Evolutionary conservation across 2,113 vertebrate species (phyloP), one percentile per base, ranked within the genome.

Genomic region (Gallinago media): DNA sequence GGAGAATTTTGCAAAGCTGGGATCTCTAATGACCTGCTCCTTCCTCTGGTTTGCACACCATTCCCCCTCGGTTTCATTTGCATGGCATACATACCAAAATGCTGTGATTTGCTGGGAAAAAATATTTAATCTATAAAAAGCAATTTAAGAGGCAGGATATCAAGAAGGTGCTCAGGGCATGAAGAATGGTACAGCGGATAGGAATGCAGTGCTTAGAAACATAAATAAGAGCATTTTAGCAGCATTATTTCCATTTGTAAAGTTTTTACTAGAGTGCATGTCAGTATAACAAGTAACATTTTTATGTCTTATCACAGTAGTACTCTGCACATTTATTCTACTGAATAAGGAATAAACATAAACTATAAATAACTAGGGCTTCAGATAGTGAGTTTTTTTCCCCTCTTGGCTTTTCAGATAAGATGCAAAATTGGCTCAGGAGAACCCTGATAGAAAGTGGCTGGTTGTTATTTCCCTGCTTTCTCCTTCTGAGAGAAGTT

Each of bases 331-430:
- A 76, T 91, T 89, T 81, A 71, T 96, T 75, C 72, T 77, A 76
- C 88, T 70, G 86, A 93, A 52, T 77, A 75, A 71, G 78, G 44
- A 73, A 74, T 93, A 96, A 96, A 89, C 73, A 47, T 70, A n/a
- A 94, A 27, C 71, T 93, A 76, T 97, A 96, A 97, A 97, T 96
- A 95, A 79, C 58, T 85, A 68, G 32, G 36, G 34, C 91, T 95
- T 92, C 38, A 49, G 77, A 59, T 67, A 67, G 29, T 54, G 34
- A 20, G 5, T 1, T 4, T 82, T 71, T 73, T 93, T 88, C 74
- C 9, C 31, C 34, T 65, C 80, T 52, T 88, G 70, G 70, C 32
- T 86, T 76, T 81, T 77, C 73, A 95, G 90, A 88, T 92, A 71
- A 93, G 77, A 79, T 92, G 66, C 17, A 79, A 93, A 97, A 61